A percentile compares a stretch with the other conserved stretches of the same genome.
Evolutionary conservation across 2,888 invertebrate species (phyloP).

Genomic region (Troglohyphantes excavatus): DNA sequence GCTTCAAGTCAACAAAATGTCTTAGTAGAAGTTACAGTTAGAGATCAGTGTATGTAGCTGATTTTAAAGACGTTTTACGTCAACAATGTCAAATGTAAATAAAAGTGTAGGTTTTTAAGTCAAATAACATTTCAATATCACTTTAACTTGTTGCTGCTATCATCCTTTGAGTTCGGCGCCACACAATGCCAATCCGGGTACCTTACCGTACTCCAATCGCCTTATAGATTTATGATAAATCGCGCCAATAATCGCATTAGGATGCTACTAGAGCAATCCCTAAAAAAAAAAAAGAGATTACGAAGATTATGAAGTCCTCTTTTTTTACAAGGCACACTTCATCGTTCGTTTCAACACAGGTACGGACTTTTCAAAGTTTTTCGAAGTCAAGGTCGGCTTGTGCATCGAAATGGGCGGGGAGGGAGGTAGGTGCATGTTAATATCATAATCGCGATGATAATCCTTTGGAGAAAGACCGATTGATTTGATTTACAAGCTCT

Average conservation of each 20-base stretch:
- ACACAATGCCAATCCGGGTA: too few relatives aligned
- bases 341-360: neutral
- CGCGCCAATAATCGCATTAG: slow-evolving; percentile 9
- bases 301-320: neutral
- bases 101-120: too few relatives aligned
- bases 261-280: slow-evolving; percentile 1
- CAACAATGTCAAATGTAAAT: too few relatives aligned
- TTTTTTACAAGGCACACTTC: neutral
- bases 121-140: too few relatives aligned
- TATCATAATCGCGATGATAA: neutral
- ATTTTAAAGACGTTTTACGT: too few relatives aligned
- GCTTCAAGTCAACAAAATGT: too few relatives aligned
- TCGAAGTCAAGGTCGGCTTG: neutral
- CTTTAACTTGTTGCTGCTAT: too few relatives aligned
- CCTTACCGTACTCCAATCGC: neutral
- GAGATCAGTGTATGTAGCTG: too few relatives aligned
- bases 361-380: neutral
- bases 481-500: neutral
- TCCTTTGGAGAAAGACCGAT: neutral
- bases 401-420: neutral
- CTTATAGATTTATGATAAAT: slow-evolving; percentile 38
- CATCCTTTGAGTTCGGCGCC: too few relatives aligned
- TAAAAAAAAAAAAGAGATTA: slow-evolving; percentile 20
- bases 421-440: too few relatives aligned
- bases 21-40: too few relatives aligned